Percentiles rank a stretch among this genome's conserved stretches.
phyloP scores from a whole-genome alignment of 2,888 invertebrate genomes.

The Habrosyne pyritoides region DNA sequence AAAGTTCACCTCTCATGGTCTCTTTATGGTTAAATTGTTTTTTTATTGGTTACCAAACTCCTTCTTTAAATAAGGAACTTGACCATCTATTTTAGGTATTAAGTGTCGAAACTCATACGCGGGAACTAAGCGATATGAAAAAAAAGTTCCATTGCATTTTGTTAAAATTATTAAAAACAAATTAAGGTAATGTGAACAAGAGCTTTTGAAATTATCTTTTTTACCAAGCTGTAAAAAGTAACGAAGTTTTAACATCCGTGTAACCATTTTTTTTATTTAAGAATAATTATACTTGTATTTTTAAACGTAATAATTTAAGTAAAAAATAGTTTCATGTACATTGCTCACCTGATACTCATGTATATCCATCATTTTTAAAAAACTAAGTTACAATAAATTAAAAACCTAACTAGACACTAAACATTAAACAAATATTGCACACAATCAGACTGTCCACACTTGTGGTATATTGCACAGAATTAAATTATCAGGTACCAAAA shows the following conservation, averaged over 20 bases:
- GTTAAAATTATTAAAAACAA: background rate
- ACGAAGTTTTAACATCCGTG: background rate
- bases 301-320: background rate
- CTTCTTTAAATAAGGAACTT: conserved; percentile 10
- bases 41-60: no score
- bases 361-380: conserved; percentile 68
- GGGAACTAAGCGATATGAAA: background rate
- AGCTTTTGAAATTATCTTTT: background rate
- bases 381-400: conserved; percentile 29
- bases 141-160: background rate
- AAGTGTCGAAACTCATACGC: background rate
- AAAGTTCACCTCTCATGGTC: no score
- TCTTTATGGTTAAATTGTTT: no score
- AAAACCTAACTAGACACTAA: conserved; percentile 36
- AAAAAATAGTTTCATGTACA: conserved; percentile 2
- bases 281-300: background rate
- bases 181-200: background rate
- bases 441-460: conserved; percentile 70
- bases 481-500: conserved; percentile 61
- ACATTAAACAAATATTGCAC: conserved; percentile 67
- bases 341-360: conserved; percentile 75
- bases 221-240: background rate
- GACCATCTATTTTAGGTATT: no score
- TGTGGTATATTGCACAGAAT: conserved; percentile 72
- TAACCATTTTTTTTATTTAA: background rate